phyloP scores from a whole-genome alignment of 30 jellyfish, hydroid and myxozoan genomes.

The Rhopilema esculentum region DNA sequence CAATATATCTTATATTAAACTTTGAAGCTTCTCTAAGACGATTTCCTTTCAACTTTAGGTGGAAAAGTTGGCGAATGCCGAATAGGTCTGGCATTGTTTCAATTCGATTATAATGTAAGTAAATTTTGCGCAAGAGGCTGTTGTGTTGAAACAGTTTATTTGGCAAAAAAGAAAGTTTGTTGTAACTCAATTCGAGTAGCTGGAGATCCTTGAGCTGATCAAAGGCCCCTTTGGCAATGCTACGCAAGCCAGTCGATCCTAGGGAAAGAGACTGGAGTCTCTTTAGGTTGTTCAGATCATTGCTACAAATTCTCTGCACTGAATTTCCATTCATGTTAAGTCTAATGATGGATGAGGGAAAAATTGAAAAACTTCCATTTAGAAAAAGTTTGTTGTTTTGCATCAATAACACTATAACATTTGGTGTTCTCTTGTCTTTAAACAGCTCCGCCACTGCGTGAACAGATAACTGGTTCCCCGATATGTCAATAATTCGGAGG shows the following conservation, averaged over 20 bases:
- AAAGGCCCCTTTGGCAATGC: slow-evolving; percentile 1
- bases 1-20: background rate
- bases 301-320: background rate
- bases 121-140: background rate
- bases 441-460: background rate
- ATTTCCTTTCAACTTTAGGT: background rate
- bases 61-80: background rate
- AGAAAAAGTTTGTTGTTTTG: background rate
- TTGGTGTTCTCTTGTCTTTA: background rate
- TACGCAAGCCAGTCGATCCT: background rate
- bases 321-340: background rate
- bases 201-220: too few relatives aligned
- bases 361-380: slow-evolving; percentile 20
- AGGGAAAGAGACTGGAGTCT: background rate
- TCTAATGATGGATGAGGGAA: background rate
- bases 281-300: background rate
- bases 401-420: background rate
- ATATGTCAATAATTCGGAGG: background rate
- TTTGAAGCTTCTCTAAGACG: background rate
- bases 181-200: too few relatives aligned
- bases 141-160: too few relatives aligned
- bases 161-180: too few relatives aligned
- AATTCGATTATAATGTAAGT: background rate
- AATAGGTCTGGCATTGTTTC: background rate
- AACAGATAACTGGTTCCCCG: background rate